phyloP scores from a whole-genome alignment of 2,113 vertebrate species.

The Syngnathus floridae region DNA sequence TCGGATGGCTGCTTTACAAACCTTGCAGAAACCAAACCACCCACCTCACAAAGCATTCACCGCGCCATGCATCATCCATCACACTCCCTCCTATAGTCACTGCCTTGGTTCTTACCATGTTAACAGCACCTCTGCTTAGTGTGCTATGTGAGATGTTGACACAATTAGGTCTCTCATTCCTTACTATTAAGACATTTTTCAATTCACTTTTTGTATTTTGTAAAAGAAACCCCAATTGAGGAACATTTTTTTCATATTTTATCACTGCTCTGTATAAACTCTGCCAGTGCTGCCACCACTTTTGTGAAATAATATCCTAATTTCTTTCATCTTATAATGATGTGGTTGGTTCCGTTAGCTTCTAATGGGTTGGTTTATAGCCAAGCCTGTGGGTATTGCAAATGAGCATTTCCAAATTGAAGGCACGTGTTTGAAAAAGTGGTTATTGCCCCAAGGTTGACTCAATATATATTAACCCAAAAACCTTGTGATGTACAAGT shows the following conservation, averaged over 20 bases:
- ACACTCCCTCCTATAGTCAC: constrained; percentile 22
- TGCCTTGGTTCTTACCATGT: constrained; percentile 17
- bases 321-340: too few species aligned
- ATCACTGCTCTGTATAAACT: constrained; percentile 4
- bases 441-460: too few species aligned
- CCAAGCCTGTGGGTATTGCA: too few species aligned
- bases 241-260: neutral
- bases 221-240: neutral
- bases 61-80: constrained; percentile 28
- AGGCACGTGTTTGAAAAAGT: too few species aligned
- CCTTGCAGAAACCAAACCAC: constrained; percentile 14
- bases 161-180: constrained; percentile 2
- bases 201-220: neutral
- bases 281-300: neutral
- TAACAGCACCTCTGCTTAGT: constrained; percentile 49
- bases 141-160: constrained; percentile 22
- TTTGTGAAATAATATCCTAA: too few species aligned
- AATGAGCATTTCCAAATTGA: too few species aligned
- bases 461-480: too few species aligned
- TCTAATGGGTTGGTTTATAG: too few species aligned
- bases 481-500: too few species aligned
- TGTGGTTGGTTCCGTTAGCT: too few species aligned
- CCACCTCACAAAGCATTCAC: constrained; percentile 22
- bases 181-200: neutral
- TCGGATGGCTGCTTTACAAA: constrained; percentile 20